Evolutionary conservation across 2,113 vertebrate species (phyloP).

Genomic region (Phrynocephalus versicolor): DNA sequence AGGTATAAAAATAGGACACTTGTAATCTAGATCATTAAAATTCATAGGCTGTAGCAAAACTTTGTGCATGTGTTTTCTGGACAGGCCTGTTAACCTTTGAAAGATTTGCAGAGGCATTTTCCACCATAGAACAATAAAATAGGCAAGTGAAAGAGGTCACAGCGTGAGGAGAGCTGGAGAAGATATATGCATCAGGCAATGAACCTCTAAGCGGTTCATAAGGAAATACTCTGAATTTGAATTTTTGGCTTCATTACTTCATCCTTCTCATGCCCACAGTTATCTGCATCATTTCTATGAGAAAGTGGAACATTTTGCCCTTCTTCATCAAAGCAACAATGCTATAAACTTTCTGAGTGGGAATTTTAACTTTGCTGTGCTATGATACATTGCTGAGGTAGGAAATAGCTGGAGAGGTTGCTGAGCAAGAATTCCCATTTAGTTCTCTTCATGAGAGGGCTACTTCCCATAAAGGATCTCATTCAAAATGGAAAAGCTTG

Average conservation of each 20-base stretch:
- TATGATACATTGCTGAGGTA: not conserved
- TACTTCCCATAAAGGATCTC: not conserved
- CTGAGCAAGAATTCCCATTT: slow-evolving; percentile 1
- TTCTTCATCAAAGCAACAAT: not conserved
- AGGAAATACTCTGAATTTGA: not conserved
- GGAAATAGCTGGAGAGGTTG: slow-evolving; percentile 20
- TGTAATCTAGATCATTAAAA: slow-evolving; percentile 66
- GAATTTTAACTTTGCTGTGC: not conserved
- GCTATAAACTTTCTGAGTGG: slow-evolving; percentile 6
- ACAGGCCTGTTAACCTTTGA: slow-evolving; percentile 64
- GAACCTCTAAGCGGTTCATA: slow-evolving; percentile 41
- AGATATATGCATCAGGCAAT: slow-evolving; percentile 44
- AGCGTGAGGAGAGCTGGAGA: slow-evolving; percentile 22
- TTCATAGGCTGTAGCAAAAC: slow-evolving; percentile 53
- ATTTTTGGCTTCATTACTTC: not conserved
- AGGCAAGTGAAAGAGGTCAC: slow-evolving; percentile 36
- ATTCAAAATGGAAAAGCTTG: not conserved
- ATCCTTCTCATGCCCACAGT: not conserved
- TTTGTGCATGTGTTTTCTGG: slow-evolving; percentile 52
- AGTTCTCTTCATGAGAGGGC: not conserved
- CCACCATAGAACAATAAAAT: slow-evolving; percentile 54
- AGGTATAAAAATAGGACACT: slow-evolving; percentile 63
- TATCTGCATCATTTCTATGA: slow-evolving; percentile 12
- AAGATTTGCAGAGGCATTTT: slow-evolving; percentile 42
- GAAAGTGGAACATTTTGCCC: not conserved